These are phyloP conservation scores for Brachionus calyciflorus DNA, from an alignment of 1,140 invertebrate species.

Conservation along the genomic window DNA sequence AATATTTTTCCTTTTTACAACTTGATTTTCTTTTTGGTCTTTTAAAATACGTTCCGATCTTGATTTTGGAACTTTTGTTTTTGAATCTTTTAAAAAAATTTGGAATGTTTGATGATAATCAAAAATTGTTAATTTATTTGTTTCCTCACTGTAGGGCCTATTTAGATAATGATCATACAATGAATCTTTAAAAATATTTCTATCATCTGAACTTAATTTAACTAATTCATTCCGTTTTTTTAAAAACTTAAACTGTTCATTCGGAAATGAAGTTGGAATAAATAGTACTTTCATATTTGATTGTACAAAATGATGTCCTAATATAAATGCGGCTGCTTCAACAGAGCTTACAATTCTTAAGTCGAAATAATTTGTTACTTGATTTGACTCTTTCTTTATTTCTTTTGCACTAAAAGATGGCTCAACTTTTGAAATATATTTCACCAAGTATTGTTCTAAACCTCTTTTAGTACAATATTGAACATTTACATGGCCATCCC, in stretches of 20 bases:
- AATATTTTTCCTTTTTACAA: background rate
- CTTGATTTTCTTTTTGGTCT: conserved; percentile 1
- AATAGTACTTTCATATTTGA: conserved; percentile 22
- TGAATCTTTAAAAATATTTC: background rate
- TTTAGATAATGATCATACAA: conserved; percentile 15
- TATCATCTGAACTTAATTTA: background rate
- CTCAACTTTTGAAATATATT: background rate
- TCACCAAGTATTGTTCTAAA: background rate
- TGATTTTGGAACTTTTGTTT: background rate
- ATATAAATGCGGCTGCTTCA: background rate
- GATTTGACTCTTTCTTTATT: too few relatives aligned
- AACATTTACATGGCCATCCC: background rate
- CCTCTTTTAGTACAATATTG: background rate
- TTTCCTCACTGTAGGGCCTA: background rate
- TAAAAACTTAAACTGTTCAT: conserved; percentile 7
- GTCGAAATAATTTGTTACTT: too few relatives aligned
- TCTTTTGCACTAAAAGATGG: background rate
- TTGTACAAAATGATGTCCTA: background rate
- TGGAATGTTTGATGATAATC: background rate
- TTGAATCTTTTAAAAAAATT: conserved; percentile 13
- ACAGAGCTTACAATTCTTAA: background rate
- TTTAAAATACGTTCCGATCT: background rate
- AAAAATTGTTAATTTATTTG: background rate
- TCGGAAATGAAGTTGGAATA: background rate
- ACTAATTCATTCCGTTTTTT: background rate